Evolutionary conservation across 2,113 vertebrate species (phyloP), one percentile per base, ranked within the genome.

Genomic region (Gadus chalcogrammus): DNA sequence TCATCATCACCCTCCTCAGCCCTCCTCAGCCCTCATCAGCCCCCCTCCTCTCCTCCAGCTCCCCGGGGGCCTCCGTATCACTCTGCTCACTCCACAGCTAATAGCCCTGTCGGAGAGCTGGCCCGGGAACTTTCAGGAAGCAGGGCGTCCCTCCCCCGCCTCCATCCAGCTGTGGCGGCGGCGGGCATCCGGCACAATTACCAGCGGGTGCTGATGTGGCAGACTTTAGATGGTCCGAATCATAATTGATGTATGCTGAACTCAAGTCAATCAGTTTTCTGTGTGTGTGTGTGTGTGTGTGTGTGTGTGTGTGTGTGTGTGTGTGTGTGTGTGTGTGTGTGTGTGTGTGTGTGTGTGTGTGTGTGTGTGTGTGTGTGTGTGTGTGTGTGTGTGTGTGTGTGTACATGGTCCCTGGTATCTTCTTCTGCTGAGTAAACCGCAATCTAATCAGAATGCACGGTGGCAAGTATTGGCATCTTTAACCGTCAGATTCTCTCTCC

Each of bases 171-270:
- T 86, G 86, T 75, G 75, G 73, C 67, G 42, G 42, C 42, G 42
- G 42, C 2, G 42, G 42, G 42, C 42, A 48, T 48, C 11, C 42
- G 12, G 42, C 42, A 48, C 86, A 89, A 90, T 90, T 83, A 87
- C 83, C 65, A 62, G 67, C 73, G 73, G 81, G 70, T 82, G 84
- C 84, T 82, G 79, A 88, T 79, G 77, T 66, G 84, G 82, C 78
- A 78, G 82, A 76, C 85, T 87, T 77, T 76, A 75, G 79, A 81
- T 82, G 77, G 74, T 73, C 53, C 68, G 81, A 87, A 84, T 85
- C 84, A 84, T 88, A 84, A 91, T 82, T 85, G 87, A 88, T 89
- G 80, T 74, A 81, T 74, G 72, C 71, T 72, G 78, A 78, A 81
- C 9, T 48, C 66, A 78, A 85, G 80, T 85, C 77, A 84, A 85